Evolutionary conservation across 2,797 vertebrate species (phyloP).

Genomic region (Petrocephalus sullivani): DNA sequence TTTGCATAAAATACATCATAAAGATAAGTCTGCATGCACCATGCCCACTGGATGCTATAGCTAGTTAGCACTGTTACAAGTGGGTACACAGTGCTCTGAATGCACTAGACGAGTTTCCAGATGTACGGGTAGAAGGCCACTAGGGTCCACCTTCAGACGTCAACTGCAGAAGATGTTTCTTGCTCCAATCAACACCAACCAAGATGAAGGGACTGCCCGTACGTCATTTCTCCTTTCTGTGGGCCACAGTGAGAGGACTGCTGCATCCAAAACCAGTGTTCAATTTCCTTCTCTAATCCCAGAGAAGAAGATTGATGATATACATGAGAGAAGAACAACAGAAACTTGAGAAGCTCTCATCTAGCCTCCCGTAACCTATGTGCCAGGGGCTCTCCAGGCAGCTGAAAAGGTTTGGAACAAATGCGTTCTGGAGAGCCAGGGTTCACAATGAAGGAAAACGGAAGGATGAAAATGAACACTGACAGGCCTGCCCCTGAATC

Average conservation of each 20-base stretch:
- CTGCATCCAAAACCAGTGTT: not conserved
- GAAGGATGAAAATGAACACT: not conserved
- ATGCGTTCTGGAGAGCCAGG: not conserved
- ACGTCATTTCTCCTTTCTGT: not conserved
- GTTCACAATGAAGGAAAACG: not conserved
- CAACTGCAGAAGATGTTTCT: not conserved
- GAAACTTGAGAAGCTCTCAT: not conserved
- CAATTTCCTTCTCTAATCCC: not conserved
- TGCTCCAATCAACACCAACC: not conserved
- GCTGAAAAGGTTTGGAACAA: not conserved
- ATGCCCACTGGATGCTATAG: not conserved
- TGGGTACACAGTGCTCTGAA: not conserved
- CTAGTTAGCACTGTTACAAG: not conserved
- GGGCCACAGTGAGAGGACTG: not conserved
- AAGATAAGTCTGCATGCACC: not conserved
- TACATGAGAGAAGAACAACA: not conserved
- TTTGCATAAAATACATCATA: not conserved
- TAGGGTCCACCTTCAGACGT: not conserved
- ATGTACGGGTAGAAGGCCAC: not conserved
- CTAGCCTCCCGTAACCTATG: not conserved
- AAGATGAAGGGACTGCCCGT: not conserved
- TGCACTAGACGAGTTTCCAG: not conserved
- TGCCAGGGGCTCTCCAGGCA: not conserved
- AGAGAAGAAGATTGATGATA: not conserved
- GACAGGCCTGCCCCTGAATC: not conserved